phyloP scores from a whole-genome alignment of 2,113 vertebrate genomes.

The Mormoops blainvillei region DNA sequence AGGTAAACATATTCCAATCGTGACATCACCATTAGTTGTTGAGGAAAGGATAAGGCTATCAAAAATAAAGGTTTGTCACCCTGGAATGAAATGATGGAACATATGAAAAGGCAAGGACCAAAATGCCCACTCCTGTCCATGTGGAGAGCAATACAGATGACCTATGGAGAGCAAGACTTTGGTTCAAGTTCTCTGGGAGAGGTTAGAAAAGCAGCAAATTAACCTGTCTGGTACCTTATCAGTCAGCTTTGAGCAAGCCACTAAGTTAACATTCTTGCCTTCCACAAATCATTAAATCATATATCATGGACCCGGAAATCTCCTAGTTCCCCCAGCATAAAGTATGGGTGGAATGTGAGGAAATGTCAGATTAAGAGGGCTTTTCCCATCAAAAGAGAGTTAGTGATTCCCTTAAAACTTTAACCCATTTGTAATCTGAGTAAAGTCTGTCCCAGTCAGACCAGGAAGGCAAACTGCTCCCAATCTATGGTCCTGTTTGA shows the following conservation, averaged over 20 bases:
- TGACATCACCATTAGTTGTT: background rate
- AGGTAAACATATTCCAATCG: constrained; percentile 40
- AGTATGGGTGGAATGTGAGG: constrained; percentile 61
- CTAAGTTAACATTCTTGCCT: constrained; percentile 64
- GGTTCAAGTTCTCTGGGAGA: constrained; percentile 55
- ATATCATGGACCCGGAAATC: constrained; percentile 39
- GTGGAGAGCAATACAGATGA: background rate
- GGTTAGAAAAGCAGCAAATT: constrained; percentile 60
- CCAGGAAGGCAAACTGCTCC: constrained; percentile 12
- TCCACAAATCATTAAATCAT: constrained; percentile 67
- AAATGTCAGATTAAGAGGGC: constrained; percentile 48
- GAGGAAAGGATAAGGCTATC: constrained; percentile 23
- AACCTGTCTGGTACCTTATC: constrained; percentile 68
- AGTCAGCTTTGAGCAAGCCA: constrained; percentile 58
- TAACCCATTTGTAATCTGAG: constrained; percentile 57
- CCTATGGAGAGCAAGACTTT: background rate
- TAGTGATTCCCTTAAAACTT: constrained; percentile 47
- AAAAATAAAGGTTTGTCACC: background rate
- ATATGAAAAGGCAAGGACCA: background rate
- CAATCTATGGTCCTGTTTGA: background rate
- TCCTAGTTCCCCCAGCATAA: constrained; percentile 44
- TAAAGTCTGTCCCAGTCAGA: constrained; percentile 48
- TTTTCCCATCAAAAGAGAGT: constrained; percentile 59
- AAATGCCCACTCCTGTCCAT: background rate
- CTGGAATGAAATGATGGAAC: constrained; percentile 14